Percentiles rank a stretch among this genome's conserved stretches.
These are phyloP conservation scores for Gallinago jamesoni DNA, from an alignment of 2,113 vertebrate genomes.

Conservation along the genomic window DNA sequence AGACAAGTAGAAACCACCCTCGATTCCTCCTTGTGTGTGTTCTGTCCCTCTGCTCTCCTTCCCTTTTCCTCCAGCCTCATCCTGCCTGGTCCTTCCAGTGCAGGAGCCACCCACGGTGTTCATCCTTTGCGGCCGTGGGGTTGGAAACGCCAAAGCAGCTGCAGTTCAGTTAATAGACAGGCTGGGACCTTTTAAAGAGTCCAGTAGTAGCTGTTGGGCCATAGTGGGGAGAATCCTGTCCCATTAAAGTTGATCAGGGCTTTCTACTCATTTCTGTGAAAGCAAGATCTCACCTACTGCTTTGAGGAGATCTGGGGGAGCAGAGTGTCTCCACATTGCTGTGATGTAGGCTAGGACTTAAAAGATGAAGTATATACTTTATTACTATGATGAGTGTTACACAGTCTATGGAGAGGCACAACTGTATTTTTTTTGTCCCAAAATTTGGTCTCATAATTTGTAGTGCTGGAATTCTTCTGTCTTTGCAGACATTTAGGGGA, in stretches of 20 bases:
- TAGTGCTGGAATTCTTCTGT: neutral
- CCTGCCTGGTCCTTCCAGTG: accelerated
- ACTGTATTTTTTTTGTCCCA: neutral
- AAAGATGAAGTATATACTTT: neutral
- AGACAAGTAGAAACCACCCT: neutral
- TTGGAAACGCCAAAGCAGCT: neutral
- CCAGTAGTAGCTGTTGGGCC: neutral
- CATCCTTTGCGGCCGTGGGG: accelerated
- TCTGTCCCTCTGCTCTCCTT: neutral
- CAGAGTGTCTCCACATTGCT: neutral
- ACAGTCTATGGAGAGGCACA: neutral
- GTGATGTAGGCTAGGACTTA: neutral
- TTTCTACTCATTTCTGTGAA: neutral
- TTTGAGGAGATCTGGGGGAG: neutral
- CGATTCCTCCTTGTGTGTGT: neutral
- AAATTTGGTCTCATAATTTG: neutral
- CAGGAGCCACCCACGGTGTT: accelerated
- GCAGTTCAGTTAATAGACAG: neutral
- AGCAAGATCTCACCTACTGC: neutral
- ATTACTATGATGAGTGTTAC: neutral
- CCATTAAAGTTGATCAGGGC: neutral
- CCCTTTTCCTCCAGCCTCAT: neutral
- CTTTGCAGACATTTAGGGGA: neutral
- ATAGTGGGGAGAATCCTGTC: neutral
- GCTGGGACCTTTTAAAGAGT: neutral